Base-by-base conservation (phyloP, 2,113 vertebrate species). In the Oxyura jamaicensis region DNA sequence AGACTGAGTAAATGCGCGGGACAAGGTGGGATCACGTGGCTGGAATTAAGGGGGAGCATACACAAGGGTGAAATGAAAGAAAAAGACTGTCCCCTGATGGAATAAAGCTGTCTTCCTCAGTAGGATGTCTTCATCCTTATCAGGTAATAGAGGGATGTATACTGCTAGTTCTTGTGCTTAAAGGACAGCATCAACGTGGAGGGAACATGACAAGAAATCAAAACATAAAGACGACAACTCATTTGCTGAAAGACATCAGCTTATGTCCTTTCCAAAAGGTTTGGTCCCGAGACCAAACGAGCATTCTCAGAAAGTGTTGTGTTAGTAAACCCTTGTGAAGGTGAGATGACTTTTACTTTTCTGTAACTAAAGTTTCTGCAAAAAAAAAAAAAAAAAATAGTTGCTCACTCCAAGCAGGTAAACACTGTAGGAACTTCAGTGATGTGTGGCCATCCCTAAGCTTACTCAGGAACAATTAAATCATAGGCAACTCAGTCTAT, bases 371-470 rank as follows among this genome's bases (percentile, higher is more conserved):
- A 73, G 39, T 53, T 79, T 42, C 76, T 91, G 3, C 22, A 77
- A 31, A 48, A 48, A 48, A 10, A 21, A 44, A 20, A 21, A 48
- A 46, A 46, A 16, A 48, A 4, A 88, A 5, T 86, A 33, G 76
- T 62, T 46, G 28, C 31, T 74, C 33, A 35, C 12, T 42, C 25
- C 20, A 48, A 48, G 67, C 22, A 88, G 13, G 36, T 63, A 71
- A 91, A 82, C 4, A 2, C 52, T 48, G 36, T 62, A 79, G 35
- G 42, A 59, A 42, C 29, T 65, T 52, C 71, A 60, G 12, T 52
- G 48, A 31, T n/a, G 44, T 1, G 4, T 0, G 1, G 26, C 3
- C 14, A 6, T 11, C 53, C 58, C 86, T 56, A n/a, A 62, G 28
- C 44, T 87, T 16, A 58, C 14, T 53, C 50, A 63, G 44, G 60